Evolutionary conservation across 2,797 vertebrate species (phyloP).

Genomic region (Buphagus erythrorhynchus): DNA sequence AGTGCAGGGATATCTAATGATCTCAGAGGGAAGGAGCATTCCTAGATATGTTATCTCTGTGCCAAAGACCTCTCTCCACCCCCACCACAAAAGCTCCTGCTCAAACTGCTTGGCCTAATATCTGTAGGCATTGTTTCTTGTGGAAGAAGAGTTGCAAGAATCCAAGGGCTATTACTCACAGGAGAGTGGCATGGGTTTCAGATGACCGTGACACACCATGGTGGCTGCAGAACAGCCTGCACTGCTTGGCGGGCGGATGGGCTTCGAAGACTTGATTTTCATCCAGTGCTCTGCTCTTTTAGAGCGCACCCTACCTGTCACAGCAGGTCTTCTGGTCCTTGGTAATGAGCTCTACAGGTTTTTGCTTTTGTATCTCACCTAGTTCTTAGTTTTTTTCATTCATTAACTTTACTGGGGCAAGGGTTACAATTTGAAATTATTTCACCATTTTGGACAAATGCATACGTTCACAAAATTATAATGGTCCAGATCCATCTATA

Average conservation of each 20-base stretch:
- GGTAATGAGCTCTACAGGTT: neutral
- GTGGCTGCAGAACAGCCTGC: neutral
- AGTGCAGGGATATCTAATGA: neutral
- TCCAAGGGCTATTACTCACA: neutral
- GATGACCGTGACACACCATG: neutral
- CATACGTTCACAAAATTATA: neutral
- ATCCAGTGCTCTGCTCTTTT: neutral
- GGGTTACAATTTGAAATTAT: neutral
- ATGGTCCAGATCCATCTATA: neutral
- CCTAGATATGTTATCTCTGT: conserved; percentile 10
- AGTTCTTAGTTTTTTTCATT: neutral
- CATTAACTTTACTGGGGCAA: neutral
- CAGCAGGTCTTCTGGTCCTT: neutral
- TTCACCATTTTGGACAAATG: neutral
- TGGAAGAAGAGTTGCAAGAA: neutral
- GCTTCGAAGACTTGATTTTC: neutral
- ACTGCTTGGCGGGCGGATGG: neutral
- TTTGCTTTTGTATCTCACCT: neutral
- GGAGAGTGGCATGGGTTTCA: neutral
- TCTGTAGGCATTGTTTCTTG: neutral
- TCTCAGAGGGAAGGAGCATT: neutral
- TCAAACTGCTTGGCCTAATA: neutral
- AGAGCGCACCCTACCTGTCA: neutral
- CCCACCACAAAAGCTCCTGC: neutral
- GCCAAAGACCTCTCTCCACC: neutral